Evolutionary conservation across 2,797 vertebrate genomes (phyloP), one percentile per base, ranked within the genome.

Genomic region (Melanotaenia nigrans): DNA sequence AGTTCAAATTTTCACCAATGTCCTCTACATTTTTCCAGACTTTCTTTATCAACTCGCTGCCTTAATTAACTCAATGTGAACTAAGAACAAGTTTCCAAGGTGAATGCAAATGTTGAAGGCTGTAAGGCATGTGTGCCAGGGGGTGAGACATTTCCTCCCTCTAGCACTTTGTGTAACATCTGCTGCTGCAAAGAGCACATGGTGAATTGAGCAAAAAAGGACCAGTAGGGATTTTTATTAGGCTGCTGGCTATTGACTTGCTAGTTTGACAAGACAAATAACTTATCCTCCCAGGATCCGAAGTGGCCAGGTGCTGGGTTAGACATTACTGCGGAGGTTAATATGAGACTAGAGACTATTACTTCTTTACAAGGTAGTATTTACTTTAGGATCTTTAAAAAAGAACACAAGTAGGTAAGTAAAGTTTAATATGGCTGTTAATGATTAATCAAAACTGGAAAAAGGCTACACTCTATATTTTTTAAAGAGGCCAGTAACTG

Each of bases 61-160:
- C 81, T 91, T 93, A 92, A 93, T 93, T 90, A 91, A 90, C 84
- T 83, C 71, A 82, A 71, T 82, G 80, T 80, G 74, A 86, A 86
- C 81, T 77, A 85, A 81, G 59, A 76, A 69, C 64, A 51, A n/a
- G 84, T 91, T 90, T 86, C 91, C 91, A 90, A 81, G 87, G 85
- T 89, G 87, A 92, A 89, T 80, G 67, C 65, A 87, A 91, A 91
- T 84, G 77, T 75, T 49, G 20, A 67, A 67, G 63, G 14, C 82
- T 77, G 68, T 6, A 18, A 80, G 84, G 75, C 60, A 82, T 86
- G 68, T 30, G 68, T 53, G 61, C 63, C 61, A 33, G 73, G 35
- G 75, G 59, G 56, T 58, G n/a, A 47, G 24, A 77, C 32, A 61
- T 32, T 51, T 63, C 9, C 13, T 45, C 35, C 40, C 68, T 58